Percentiles rank a stretch among this genome's conserved stretches.
Evolutionary conservation across 2,888 invertebrate species (phyloP).

Genomic region (Sialis fuliginosa): DNA sequence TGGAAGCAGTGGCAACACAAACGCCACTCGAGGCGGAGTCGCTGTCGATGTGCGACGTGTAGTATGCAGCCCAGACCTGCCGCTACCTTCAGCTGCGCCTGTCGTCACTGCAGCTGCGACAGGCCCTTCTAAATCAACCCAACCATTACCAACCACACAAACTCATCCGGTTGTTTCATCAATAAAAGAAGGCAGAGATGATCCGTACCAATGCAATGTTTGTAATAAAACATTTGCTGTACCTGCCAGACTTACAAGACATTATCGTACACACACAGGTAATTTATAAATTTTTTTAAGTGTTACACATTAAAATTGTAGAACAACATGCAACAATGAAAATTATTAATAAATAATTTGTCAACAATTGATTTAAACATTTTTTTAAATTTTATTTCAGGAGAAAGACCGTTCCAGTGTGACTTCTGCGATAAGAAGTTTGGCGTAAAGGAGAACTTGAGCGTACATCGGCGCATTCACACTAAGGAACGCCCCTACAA

Average conservation of each 20-base stretch:
- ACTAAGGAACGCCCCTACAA: constrained; percentile 84
- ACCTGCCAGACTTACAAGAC: constrained; percentile 67
- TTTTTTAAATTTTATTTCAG: constrained; percentile 20
- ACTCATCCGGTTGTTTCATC: constrained; percentile 21
- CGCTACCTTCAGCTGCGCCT: constrained; percentile 22
- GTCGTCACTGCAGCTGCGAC: constrained; percentile 4
- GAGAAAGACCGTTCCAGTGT: constrained; percentile 79
- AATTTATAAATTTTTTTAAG: too few relatives aligned
- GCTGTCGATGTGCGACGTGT: constrained; percentile 27
- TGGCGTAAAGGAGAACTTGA: constrained; percentile 81
- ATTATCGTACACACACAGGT: constrained; percentile 69
- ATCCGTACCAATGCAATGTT: constrained; percentile 77
- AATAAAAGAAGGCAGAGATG: constrained; percentile 26
- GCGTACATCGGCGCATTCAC: constrained; percentile 77
- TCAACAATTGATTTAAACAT: background rate
- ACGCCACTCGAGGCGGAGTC: constrained; percentile 17
- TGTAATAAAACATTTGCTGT: constrained; percentile 84
- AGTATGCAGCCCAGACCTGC: constrained; percentile 40
- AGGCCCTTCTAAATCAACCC: constrained; percentile 26
- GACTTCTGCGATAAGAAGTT: constrained; percentile 86
- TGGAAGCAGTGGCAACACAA: constrained; percentile 17
- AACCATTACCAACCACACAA: constrained; percentile 10
- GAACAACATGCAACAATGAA: background rate
- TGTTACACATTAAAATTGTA: background rate
- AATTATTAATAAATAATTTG: background rate